Base-by-base conservation (phyloP, 2,888 invertebrate genomes). In the Augiades crinisus region DNA sequence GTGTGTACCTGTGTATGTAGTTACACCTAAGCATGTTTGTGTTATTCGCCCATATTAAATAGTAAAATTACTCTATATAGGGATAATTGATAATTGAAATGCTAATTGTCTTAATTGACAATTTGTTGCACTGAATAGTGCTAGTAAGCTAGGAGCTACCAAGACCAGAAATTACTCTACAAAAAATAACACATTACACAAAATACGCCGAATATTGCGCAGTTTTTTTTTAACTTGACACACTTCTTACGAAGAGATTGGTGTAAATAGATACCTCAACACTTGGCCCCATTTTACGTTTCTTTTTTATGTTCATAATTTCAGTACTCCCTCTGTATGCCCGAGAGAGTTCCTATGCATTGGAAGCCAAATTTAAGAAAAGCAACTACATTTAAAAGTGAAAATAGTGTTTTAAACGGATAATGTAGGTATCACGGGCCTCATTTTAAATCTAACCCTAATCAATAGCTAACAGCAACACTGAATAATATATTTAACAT, bases 351-450 rank as follows among this genome's bases (percentile, higher is more conserved):
- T 71, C 84, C 88, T 71, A 89, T 90, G 85, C 82, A 88, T 83
- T 90, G 90, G 89, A 87, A 88, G 78, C 89, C 90, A 77, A 89
- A 89, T 82, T 87, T 90, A 80, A 81, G 79, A 79, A 90, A 89
- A 86, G 85, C 89, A 81, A 87, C 89, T 78, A 88, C 87, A 72
- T 88, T 88, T 87, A 90, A 88, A 79, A 90, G 90, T 81, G 89
- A 89, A 87, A 90, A 89, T 90, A 89, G 90, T 84, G 87, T 90
- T 74, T 83, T 88, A 80, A 88, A 89, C 86, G 89, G 89, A 87
- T 90, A 81, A 89, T 67, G 85, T 86, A 85, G 84, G 87, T 88
- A 83, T 72, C 57, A 70, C 59, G 63, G 62, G 59, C 47, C 58
- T 55, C 56, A 53, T 56, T 54, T 62, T 57, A 34, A 3, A 16